phyloP scores from a whole-genome alignment of 2,797 vertebrate genomes.

The Siniperca scherzeri region DNA sequence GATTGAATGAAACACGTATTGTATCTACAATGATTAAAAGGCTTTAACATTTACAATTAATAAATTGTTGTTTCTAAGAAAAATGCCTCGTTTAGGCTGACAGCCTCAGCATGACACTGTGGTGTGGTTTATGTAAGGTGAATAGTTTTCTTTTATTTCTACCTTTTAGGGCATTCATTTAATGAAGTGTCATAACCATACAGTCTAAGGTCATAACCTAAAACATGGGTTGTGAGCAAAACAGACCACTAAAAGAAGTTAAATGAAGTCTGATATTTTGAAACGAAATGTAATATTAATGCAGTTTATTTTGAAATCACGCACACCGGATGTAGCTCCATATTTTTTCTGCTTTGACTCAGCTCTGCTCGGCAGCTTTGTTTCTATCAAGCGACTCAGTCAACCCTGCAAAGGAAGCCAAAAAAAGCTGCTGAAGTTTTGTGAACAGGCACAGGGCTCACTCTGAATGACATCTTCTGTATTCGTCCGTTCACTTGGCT shows the following conservation, averaged over 20 bases:
- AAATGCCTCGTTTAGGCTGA: background rate
- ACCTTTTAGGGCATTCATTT: background rate
- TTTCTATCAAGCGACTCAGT: constrained; percentile 29
- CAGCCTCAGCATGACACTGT: background rate
- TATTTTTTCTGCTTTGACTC: background rate
- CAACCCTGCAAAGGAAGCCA: background rate
- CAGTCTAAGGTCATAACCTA: background rate
- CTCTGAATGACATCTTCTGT: background rate
- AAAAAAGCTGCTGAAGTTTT: background rate
- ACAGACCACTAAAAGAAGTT: background rate
- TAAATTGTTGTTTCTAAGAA: background rate
- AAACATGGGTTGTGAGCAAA: background rate
- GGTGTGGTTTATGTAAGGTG: background rate
- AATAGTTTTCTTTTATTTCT: background rate
- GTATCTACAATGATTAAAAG: background rate
- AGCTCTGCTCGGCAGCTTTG: constrained; percentile 35
- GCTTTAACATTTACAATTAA: background rate
- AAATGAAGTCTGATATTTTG: background rate
- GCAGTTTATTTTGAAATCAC: constrained; percentile 52
- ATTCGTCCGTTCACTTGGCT: background rate
- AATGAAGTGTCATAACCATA: too few species aligned
- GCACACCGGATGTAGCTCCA: constrained; percentile 9
- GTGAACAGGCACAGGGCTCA: background rate
- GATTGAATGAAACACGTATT: background rate
- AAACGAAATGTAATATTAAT: background rate